Conservation (phyloP, 2,888 invertebrate species). For the Eudemis profundana region DNA sequence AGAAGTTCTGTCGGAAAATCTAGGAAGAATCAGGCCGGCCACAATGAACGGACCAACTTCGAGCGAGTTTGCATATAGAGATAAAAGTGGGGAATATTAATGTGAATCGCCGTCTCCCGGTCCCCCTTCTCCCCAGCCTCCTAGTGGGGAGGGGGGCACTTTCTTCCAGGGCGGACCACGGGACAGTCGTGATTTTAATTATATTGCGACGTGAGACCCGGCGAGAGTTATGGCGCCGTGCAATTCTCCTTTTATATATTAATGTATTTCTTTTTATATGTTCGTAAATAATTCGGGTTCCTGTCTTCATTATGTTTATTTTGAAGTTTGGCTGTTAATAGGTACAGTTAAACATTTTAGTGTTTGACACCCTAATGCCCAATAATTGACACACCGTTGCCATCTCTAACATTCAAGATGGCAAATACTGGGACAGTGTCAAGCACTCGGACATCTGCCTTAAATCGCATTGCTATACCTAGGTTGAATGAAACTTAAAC, state of each 20-base stretch:
- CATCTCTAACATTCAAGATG: too few relatives aligned
- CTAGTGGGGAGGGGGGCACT: conserved; percentile 61
- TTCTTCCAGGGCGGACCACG: conserved; percentile 81
- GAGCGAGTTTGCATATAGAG: conserved; percentile 85
- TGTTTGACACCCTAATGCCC: too few relatives aligned
- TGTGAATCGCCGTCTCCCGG: conserved; percentile 74
- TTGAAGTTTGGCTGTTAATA: not conserved
- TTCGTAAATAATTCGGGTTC: too few relatives aligned
- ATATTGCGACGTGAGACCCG: conserved; percentile 80
- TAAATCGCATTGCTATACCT: too few relatives aligned
- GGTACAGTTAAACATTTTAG: too few relatives aligned
- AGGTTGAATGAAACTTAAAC: too few relatives aligned
- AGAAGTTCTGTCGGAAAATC: conserved; percentile 62
- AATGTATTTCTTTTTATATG: conserved; percentile 20
- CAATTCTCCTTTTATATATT: conserved; percentile 56
- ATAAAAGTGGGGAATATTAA: conserved; percentile 86
- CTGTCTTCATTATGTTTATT: not conserved
- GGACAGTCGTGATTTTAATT: conserved; percentile 84
- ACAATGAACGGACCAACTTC: conserved; percentile 82
- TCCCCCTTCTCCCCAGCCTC: conserved; percentile 53
- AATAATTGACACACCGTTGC: too few relatives aligned
- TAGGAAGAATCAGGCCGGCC: conserved; percentile 76
- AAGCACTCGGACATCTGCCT: too few relatives aligned
- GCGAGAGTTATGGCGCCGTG: conserved; percentile 71
- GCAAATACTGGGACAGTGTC: too few relatives aligned